phyloP scores from a whole-genome alignment of 2,888 invertebrate species.

The Caenorhabditis auriculariae region DNA sequence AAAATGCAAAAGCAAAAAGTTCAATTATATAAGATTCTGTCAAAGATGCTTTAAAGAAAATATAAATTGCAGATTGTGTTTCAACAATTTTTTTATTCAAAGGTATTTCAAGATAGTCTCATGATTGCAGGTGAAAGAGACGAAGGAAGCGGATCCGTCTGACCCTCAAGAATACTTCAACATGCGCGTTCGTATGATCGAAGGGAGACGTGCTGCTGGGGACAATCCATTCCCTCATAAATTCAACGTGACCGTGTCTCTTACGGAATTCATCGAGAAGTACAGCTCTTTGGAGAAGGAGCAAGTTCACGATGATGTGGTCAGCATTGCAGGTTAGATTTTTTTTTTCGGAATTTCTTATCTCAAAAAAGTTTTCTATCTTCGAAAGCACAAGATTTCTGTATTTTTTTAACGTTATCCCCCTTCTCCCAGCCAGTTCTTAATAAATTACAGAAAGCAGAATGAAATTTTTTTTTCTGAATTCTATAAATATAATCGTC shows the following conservation, averaged over 20 bases:
- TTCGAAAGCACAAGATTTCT: no score
- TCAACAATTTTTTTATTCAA: not conserved
- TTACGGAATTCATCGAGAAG: slow-evolving; percentile 83
- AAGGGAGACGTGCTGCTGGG: slow-evolving; percentile 66
- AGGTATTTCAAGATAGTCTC: no score
- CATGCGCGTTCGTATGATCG: slow-evolving; percentile 78
- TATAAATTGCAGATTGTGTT: not conserved
- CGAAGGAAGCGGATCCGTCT: slow-evolving; percentile 55
- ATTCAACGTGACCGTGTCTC: slow-evolving; percentile 84
- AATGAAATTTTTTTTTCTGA: no score
- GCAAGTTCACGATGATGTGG: slow-evolving; percentile 72
- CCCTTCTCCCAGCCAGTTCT: no score
- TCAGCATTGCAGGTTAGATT: slow-evolving; percentile 76
- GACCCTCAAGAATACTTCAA: slow-evolving; percentile 78
- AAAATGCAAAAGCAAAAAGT: no score
- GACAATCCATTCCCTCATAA: slow-evolving; percentile 95
- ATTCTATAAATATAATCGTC: no score
- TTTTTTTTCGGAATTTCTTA: slow-evolving; percentile 7
- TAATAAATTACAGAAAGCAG: no score
- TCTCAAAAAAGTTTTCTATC: no score
- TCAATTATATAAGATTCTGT: no score
- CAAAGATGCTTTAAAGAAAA: slow-evolving; percentile 11
- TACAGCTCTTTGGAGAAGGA: slow-evolving; percentile 76
- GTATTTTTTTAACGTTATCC: no score
- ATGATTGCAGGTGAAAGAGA: no score